Evolutionary conservation across 2,113 vertebrate species (phyloP).

Genomic region (Trogon melanurus): DNA sequence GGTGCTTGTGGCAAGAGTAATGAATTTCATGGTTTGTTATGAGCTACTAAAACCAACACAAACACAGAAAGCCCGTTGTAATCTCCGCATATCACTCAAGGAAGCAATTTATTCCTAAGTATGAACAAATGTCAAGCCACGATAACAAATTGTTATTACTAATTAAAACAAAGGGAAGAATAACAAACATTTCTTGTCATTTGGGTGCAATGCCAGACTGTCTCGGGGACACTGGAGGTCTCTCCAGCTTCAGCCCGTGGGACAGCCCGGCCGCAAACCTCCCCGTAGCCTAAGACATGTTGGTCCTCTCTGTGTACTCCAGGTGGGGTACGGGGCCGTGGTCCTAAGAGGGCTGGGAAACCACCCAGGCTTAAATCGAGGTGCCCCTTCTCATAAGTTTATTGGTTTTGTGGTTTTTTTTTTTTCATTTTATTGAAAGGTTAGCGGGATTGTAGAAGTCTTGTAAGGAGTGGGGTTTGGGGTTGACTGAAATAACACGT

Average conservation of each 20-base stretch:
- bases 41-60: slow-evolving; percentile 56
- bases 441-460: neutral
- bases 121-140: slow-evolving; percentile 52
- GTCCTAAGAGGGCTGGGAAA: neutral
- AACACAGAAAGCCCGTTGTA: slow-evolving; percentile 48
- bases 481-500: fast-evolving
- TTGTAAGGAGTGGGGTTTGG: neutral
- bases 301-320: neutral
- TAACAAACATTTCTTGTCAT: slow-evolving; percentile 24
- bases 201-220: neutral
- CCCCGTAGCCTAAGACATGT: fast-evolving
- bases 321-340: neutral
- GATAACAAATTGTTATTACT: slow-evolving; percentile 53
- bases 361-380: neutral
- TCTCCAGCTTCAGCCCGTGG: neutral
- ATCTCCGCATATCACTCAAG: slow-evolving; percentile 57
- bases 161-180: slow-evolving; percentile 58
- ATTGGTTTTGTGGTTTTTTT: neutral
- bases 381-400: neutral
- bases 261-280: neutral
- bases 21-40: slow-evolving; percentile 58
- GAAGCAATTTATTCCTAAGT: slow-evolving; percentile 49
- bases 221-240: neutral
- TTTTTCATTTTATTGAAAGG: neutral
- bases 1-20: slow-evolving; percentile 40